Conservation (phyloP, 1,140 invertebrate genomes). For the Ceratosolen solmsi region DNA sequence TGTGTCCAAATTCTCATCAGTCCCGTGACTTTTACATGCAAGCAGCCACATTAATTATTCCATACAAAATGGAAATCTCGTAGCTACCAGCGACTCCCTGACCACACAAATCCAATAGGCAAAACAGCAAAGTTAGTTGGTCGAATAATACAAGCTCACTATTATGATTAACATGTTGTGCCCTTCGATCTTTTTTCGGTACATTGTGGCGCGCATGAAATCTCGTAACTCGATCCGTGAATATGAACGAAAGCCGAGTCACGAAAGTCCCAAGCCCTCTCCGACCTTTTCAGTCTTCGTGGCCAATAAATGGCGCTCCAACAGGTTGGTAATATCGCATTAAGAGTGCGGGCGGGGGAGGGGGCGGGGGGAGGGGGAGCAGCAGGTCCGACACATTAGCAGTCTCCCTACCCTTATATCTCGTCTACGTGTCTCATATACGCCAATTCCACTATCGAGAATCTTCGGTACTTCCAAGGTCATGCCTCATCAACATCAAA, state of each 20-base stretch:
- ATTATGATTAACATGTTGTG: too few relatives aligned
- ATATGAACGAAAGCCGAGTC: too few relatives aligned
- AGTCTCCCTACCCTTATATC: background rate
- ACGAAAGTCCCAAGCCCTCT: background rate
- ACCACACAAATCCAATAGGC: background rate
- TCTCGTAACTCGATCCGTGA: too few relatives aligned
- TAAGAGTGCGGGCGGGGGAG: too few relatives aligned
- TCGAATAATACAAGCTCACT: background rate
- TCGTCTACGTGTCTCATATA: background rate
- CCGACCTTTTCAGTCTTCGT: background rate
- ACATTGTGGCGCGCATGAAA: too few relatives aligned
- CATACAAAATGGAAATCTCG: constrained; percentile 14
- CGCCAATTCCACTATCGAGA: too few relatives aligned
- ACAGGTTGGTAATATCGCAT: background rate
- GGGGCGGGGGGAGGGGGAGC: too few relatives aligned
- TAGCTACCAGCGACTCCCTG: background rate
- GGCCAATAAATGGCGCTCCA: background rate
- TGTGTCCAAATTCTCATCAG: background rate
- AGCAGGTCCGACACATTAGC: background rate
- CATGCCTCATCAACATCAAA: too few relatives aligned
- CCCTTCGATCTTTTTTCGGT: too few relatives aligned
- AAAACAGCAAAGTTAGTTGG: too few relatives aligned
- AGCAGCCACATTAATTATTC: constrained; percentile 11
- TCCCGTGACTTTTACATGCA: background rate
- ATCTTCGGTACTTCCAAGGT: too few relatives aligned